Evolutionary conservation across 2,797 vertebrate genomes (phyloP), one percentile per base, ranked within the genome.

Genomic region (Sebastes hubbsi): DNA sequence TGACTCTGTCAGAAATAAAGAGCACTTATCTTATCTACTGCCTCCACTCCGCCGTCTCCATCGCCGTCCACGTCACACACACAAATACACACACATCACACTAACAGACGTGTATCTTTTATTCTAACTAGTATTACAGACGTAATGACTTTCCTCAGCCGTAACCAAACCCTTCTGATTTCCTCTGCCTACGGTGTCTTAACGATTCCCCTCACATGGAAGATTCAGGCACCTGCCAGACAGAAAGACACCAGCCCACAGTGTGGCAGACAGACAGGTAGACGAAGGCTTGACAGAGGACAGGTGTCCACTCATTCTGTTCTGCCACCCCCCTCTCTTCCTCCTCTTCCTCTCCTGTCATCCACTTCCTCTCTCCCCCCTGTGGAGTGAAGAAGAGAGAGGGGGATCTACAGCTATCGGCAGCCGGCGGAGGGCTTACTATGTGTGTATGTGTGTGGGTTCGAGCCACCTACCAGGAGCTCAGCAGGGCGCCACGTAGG

Each of bases 1-100:
- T 94, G 93, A 94, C 92, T 95, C 92, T 95, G 94, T 95, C 94
- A 94, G 92, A 94, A 94, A 94, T 94, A 95, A 95, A 94, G 91
- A 93, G 91, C 90, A 92, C 93, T 92, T 94, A 94, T 95, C 93
- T 94, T 92, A 93, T 93, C 93, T 93, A 87, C 85, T 87, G 91
- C 93, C 90, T 93, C 87, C 90, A 87, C 88, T 89, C 88, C 54
- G 83, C 85, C 83, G 81, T 91, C 92, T 87, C 79, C 67, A 59
- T 63, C 85, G 70, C 87, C 18, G 60, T 78, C 77, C 8, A 69
- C 82, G 30, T 87, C 87, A 82, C 80, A 55, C 72, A 72, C 83
- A 80, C 78, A 82, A 22, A 87, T 22, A 71, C 61, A 65, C 78
- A 80, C 14, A 52, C 64, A 54, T 62, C 46, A 29, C 18, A 24